Percentiles rank a stretch among this genome's conserved stretches.
Conservation (phyloP, 2,888 invertebrate genomes). For the Trachelus troglodyta region DNA sequence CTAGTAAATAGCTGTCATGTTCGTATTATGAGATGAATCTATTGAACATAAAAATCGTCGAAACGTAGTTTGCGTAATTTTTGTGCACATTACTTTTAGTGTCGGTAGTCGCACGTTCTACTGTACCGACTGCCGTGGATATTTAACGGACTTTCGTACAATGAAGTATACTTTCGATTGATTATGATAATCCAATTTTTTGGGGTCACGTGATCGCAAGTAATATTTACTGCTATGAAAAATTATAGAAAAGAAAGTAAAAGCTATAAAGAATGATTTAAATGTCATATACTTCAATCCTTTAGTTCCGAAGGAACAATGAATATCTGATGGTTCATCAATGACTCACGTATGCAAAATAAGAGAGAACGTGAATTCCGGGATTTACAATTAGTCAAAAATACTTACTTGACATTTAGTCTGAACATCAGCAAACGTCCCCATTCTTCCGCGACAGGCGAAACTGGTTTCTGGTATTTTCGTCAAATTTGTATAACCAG, state of each 20-base stretch:
- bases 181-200: neutral
- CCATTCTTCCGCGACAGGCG: slow-evolving; percentile 79
- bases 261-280: neutral
- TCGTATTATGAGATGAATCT: neutral
- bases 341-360: neutral
- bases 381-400: neutral
- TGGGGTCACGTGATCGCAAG: neutral
- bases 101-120: too few species aligned
- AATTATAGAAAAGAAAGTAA: neutral
- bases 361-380: neutral
- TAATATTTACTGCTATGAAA: neutral
- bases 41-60: neutral
- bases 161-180: too few species aligned
- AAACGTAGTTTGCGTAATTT: neutral
- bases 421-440: slow-evolving; percentile 87
- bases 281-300: neutral
- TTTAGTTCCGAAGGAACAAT: neutral
- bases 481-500: slow-evolving; percentile 40
- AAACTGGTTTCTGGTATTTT: slow-evolving; percentile 79
- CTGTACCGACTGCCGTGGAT: too few species aligned
- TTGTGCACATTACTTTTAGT: neutral
- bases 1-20: neutral
- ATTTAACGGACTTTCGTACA: too few species aligned
- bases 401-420: slow-evolving; percentile 81
- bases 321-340: neutral